Conservation (phyloP, 2,888 invertebrate genomes). For the Tenthredo distinguenda region DNA sequence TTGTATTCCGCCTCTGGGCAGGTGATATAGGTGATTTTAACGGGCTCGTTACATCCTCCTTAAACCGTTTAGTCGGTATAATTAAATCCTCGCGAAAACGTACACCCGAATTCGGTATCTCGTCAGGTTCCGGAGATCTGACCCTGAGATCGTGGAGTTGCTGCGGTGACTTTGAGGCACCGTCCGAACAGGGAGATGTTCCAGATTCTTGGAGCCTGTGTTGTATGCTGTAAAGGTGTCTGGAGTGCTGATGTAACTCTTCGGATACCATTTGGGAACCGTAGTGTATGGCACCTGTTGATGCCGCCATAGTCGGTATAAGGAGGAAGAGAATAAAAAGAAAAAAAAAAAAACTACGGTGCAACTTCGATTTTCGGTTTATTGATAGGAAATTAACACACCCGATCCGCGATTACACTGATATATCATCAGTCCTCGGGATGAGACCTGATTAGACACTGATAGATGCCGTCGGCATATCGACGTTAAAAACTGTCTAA, state of each 20-base stretch:
- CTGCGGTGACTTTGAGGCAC: slow-evolving; percentile 60
- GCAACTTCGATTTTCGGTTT: neutral
- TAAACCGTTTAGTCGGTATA: neutral
- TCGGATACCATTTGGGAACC: slow-evolving; percentile 70
- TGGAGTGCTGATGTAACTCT: slow-evolving; percentile 67
- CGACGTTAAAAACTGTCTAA: too few relatives aligned
- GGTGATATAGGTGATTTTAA: neutral
- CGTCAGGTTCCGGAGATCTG: slow-evolving; percentile 55
- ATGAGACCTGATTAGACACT: neutral
- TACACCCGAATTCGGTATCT: neutral
- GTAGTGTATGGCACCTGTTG: slow-evolving; percentile 69
- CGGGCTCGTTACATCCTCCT: neutral
- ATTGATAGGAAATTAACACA: neutral
- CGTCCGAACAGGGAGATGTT: slow-evolving; percentile 65
- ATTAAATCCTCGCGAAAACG: neutral
- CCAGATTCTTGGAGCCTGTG: slow-evolving; percentile 64
- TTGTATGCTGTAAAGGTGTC: slow-evolving; percentile 65
- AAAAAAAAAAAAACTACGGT: slow-evolving; percentile 22
- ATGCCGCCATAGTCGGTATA: slow-evolving; percentile 62
- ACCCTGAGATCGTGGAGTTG: slow-evolving; percentile 52
- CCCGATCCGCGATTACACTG: too few relatives aligned
- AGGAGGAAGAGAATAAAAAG: neutral
- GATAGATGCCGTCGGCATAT: neutral
- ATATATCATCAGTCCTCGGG: too few relatives aligned
- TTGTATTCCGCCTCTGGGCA: slow-evolving; percentile 11